Evolutionary conservation across 2,797 vertebrate species (phyloP), one percentile per base, ranked within the genome.

Genomic region (Tinamus major): DNA sequence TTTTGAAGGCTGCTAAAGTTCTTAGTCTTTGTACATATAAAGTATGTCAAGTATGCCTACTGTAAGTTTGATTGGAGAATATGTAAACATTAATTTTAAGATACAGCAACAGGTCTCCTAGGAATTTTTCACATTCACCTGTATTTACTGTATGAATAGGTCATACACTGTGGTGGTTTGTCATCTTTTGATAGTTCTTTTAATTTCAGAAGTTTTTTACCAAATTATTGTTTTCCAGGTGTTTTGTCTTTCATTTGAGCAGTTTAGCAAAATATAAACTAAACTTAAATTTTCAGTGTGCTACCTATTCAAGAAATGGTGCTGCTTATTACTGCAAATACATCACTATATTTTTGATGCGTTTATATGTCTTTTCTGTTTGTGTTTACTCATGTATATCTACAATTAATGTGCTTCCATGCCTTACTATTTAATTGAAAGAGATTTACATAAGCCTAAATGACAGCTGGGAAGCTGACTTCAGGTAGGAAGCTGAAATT

Each of bases 391-490:
- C 56, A 27, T 64, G 35, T 35, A 65, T 13, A 69, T 13, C 8
- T 80, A 26, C 24, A 53, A 8, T 85, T 56, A 62, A 24, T 0
- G 0, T 62, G 46, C 31, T 87, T 87, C 37, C 8, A 10, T 58
- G 29, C 21, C 13, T 37, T 75, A 39, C 18, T 70, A 87, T 92
- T 87, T 79, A 74, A 20, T 19, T 88, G 35, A 85, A 65, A 20
- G 49, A 51, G 21, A 51, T 53, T 80, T 46, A 41, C 55, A 14
- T 53, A 80, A 85, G 14, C 6, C 37, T 78, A 41, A 93, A 84
- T 26, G 89, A 65, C 18, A 63, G 31, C 33, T 76, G n/a, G 49
- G 46, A 79, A 65, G 37, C 41, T 64, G 41, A 64, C 37, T 55
- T 37, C 78, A 71, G 26, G 21, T 80, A 27, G 65, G 29, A 77